Evolutionary conservation across 2,797 vertebrate species (phyloP), one percentile per base, ranked within the genome.

Genomic region (Ptychobarbus kaznakovi): DNA sequence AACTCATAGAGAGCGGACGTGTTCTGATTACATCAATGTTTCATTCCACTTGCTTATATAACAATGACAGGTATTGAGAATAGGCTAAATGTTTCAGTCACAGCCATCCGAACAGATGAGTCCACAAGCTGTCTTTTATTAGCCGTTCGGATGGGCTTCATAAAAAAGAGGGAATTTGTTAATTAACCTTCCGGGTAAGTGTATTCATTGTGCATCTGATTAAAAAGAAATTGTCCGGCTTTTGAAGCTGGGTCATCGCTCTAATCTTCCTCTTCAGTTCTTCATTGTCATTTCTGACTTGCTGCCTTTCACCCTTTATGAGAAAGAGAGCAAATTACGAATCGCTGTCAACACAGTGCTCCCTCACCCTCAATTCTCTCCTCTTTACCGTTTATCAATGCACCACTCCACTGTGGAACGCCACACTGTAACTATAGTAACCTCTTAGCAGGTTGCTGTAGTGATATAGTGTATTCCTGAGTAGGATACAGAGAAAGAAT

Each of bases 391-490:
- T 82, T 77, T 82, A 77, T 82, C 80, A 78, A 51, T 86, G 81
- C 78, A 79, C 63, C 70, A 82, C 81, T 84, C 74, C 69, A 72
- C 32, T 18, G 61, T 78, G 84, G 77, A 84, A 88, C 9, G 58
- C 74, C 10, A 11, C 78, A 76, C 65, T 86, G 79, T 86, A 81
- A 83, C 81, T 89, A 88, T 88, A 85, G 87, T 88, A 88, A 88
- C 87, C 74, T 75, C 77, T 77, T 82, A 87, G 86, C 88, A 79
- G 81, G 88, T 87, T 89, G 78, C 83, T 61, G 79, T 89, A 86
- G 88, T 82, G 81, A 87, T 85, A 68, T 32, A 46, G 35, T 38
- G 40, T 81, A 77, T 80, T 86, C 76, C 53, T 80, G 42, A 83
- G 20, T 35, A 51, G 73, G 69, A 46, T 78, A 70, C 68, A 49